A percentile compares a stretch with the other conserved stretches of the same genome.
These are phyloP conservation scores for Girardinus metallicus DNA, from an alignment of 2,797 vertebrate genomes.

Conservation along the genomic window DNA sequence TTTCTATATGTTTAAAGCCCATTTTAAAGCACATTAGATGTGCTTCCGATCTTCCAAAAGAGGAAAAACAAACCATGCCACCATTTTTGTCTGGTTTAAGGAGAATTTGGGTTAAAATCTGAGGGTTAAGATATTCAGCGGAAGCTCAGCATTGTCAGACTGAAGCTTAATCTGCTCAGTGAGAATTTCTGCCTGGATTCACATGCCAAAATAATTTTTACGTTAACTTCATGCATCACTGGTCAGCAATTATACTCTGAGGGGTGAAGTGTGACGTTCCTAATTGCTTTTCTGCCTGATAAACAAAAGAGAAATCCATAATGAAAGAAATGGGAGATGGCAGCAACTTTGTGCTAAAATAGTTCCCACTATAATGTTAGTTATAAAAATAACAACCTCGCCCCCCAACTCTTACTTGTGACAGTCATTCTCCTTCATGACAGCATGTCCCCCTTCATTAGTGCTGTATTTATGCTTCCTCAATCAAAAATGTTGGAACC, in stretches of 20 bases:
- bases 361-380: background rate
- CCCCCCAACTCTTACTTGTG: conserved; percentile 14
- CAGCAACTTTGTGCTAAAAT: conserved; percentile 8
- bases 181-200: conserved; percentile 42
- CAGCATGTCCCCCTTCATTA: conserved; percentile 38
- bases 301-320: conserved; percentile 8
- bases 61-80: conserved; percentile 18
- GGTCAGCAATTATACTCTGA: conserved; percentile 54
- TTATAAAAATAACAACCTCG: background rate
- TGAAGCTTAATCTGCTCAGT: conserved; percentile 42
- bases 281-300: conserved; percentile 5
- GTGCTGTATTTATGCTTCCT: conserved; percentile 22
- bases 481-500: conserved; percentile 38
- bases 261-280: conserved; percentile 48
- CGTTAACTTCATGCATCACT: conserved; percentile 47
- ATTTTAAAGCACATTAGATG: conserved; percentile 50
- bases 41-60: conserved; percentile 14
- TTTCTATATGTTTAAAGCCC: conserved; percentile 51
- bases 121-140: conserved; percentile 16
- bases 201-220: conserved; percentile 49
- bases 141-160: conserved; percentile 18
- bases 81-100: conserved; percentile 1
- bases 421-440: conserved; percentile 20
- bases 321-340: conserved; percentile 5
- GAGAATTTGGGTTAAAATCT: conserved; percentile 20